phyloP scores from a whole-genome alignment of 2,113 vertebrate genomes.

The Scolopax mira region DNA sequence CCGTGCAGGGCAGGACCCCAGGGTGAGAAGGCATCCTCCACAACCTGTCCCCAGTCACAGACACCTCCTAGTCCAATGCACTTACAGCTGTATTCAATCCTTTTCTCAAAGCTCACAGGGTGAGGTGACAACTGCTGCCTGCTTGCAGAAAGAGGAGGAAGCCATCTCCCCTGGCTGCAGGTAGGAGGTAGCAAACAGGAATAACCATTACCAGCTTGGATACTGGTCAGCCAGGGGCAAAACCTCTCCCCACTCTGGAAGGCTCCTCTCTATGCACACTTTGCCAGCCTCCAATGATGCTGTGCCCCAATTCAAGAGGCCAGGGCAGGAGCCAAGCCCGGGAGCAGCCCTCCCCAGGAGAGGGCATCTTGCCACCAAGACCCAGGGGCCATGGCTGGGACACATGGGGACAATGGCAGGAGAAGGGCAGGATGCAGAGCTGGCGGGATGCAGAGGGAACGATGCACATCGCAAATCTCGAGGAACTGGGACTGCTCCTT shows the following conservation, averaged over 20 bases:
- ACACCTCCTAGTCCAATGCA: neutral
- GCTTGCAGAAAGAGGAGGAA: neutral
- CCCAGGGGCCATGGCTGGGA: rapidly evolving
- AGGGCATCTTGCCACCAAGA: rapidly evolving
- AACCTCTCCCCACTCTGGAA: neutral
- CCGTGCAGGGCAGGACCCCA: neutral
- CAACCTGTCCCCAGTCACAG: neutral
- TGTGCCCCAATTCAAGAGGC: rapidly evolving
- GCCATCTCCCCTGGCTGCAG: neutral
- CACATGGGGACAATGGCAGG: rapidly evolving
- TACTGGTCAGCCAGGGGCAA: neutral
- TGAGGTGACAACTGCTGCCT: neutral
- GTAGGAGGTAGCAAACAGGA: neutral
- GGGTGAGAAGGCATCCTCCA: neutral
- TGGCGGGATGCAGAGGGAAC: neutral
- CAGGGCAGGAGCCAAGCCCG: neutral
- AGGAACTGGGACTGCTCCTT: rapidly evolving
- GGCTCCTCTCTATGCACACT: neutral
- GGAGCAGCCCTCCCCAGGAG: neutral
- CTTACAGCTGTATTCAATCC: rapidly evolving
- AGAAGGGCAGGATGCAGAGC: neutral
- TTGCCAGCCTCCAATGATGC: rapidly evolving
- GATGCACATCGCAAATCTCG: rapidly evolving
- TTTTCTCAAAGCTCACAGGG: neutral
- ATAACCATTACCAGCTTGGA: neutral